A percentile compares a stretch with the other conserved stretches of the same genome.
Evolutionary conservation across 2,888 invertebrate genomes (phyloP).

Genomic region (Crepidodera aurea): DNA sequence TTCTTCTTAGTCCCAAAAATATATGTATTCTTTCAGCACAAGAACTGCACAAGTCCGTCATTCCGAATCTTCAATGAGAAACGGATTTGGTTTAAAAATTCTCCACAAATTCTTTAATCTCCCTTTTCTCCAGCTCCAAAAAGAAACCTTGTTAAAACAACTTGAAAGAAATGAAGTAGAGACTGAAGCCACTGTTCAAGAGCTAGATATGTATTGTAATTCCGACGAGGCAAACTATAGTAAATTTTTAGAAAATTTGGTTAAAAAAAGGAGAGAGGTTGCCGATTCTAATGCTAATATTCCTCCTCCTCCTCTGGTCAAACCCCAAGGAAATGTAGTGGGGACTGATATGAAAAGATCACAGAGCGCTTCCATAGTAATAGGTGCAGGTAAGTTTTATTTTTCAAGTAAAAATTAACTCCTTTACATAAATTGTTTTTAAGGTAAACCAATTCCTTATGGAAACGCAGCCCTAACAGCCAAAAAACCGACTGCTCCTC

Average conservation of each 20-base stretch:
- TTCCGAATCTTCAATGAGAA: conserved; percentile 93
- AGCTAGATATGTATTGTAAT: conserved; percentile 78
- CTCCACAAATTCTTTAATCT: conserved; percentile 95
- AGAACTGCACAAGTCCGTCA: conserved; percentile 79
- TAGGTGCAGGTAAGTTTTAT: conserved; percentile 54
- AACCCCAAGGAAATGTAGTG: conserved; percentile 31
- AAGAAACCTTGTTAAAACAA: conserved; percentile 82
- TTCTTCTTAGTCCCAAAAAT: too few species aligned
- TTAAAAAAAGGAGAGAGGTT: conserved; percentile 76
- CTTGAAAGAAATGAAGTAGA: conserved; percentile 86
- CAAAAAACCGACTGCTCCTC: conserved; percentile 23
- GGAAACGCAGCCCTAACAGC: conserved; percentile 45
- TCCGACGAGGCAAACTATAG: conserved; percentile 81
- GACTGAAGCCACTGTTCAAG: conserved; percentile 76
- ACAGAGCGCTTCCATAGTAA: conserved; percentile 60
- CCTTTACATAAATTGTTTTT: conserved; percentile 39
- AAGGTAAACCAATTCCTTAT: conserved; percentile 58
- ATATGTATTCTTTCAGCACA: too few species aligned
- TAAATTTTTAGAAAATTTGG: conserved; percentile 76
- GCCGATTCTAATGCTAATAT: conserved; percentile 70
- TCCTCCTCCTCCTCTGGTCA: conserved; percentile 54
- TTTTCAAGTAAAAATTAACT: not conserved
- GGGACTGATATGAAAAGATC: conserved; percentile 56
- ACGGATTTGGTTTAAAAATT: conserved; percentile 91
- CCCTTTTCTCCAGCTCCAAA: conserved; percentile 90